Evolutionary conservation across 92 coral and sea anemone genomes (phyloP).

Genomic region (Nematostella vectensis): DNA sequence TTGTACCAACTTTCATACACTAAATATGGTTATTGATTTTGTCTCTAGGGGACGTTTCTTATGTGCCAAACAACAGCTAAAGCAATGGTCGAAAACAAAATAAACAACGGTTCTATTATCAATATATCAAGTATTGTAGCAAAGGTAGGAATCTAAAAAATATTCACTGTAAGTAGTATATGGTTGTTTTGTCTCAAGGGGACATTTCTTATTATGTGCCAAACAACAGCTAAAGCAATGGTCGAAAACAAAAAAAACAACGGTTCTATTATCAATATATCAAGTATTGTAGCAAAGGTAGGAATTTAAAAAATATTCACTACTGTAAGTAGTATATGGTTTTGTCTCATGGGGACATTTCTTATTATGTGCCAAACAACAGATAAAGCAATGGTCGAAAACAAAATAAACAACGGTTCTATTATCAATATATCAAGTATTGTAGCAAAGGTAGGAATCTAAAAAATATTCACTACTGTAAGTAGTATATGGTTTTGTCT

Average conservation of each 20-base stretch:
- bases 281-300: constrained; percentile 90
- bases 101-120: constrained; percentile 75
- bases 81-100: constrained; percentile 71
- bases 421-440: constrained; percentile 85
- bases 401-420: constrained; percentile 70
- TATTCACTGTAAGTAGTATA: no score
- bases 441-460: constrained; percentile 77
- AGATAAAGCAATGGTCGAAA: constrained; percentile 75
- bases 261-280: constrained; percentile 84
- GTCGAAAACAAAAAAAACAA: constrained; percentile 57
- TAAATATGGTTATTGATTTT: no score
- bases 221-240: constrained; percentile 78
- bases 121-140: constrained; percentile 83
- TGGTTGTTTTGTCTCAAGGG: no score
- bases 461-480: no score
- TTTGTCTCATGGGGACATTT: constrained; percentile 96
- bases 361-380: constrained; percentile 74
- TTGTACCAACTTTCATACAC: no score
- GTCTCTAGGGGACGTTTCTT: constrained; percentile 93
- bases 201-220: constrained; percentile 80
- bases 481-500: no score
- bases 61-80: constrained; percentile 76
- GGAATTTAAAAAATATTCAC: no score
- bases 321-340: no score
- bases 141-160: constrained; percentile 83